Evolutionary conservation across 2,888 invertebrate genomes (phyloP).

Genomic region (Apotomis capreana): DNA sequence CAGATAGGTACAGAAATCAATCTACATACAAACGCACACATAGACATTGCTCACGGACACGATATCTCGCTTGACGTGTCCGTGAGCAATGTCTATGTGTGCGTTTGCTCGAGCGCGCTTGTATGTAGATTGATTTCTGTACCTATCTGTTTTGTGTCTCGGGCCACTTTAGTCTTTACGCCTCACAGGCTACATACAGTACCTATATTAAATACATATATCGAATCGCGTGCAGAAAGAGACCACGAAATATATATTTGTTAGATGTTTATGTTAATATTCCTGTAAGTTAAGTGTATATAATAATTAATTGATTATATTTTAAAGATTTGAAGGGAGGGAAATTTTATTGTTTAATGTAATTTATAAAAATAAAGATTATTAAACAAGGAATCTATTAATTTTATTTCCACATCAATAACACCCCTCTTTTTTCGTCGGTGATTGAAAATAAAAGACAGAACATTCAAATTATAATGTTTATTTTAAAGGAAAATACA

Average conservation of each 20-base stretch:
- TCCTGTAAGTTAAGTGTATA: conserved; percentile 73
- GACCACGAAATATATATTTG: conserved; percentile 41
- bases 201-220: conserved; percentile 34
- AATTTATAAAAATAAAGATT: conserved; percentile 72
- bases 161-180: no score
- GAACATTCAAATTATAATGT: background rate
- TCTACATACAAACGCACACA: no score
- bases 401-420: background rate
- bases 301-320: conserved; percentile 50
- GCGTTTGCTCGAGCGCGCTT: no score
- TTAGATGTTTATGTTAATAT: conserved; percentile 62
- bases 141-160: no score
- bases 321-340: conserved; percentile 62
- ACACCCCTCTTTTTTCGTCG: background rate
- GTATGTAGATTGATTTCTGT: no score
- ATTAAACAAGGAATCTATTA: conserved; percentile 40
- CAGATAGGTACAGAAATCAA: no score
- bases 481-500: conserved; percentile 13
- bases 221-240: conserved; percentile 29
- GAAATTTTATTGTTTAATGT: conserved; percentile 64
- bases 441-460: background rate
- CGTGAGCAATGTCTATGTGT: no score
- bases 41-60: no score
- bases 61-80: no score
- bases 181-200: conserved; percentile 9